Evolutionary conservation across 2,113 vertebrate species (phyloP), one percentile per base, ranked within the genome.

Genomic region (Pterocles gutturalis): DNA sequence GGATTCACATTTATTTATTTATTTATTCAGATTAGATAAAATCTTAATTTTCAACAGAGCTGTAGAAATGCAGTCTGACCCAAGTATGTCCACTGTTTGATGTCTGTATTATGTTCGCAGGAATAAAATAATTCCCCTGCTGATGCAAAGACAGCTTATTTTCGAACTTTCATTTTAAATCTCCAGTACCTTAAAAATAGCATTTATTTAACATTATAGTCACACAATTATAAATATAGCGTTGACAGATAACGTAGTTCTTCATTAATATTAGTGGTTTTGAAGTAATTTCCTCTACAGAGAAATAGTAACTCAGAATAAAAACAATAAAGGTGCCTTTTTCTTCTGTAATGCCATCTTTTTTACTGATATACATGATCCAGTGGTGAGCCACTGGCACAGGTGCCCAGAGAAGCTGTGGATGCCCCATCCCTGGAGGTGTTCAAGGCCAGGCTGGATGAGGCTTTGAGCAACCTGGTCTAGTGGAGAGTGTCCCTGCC

Each of bases 311-410:
- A 48, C 49, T 75, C 33, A 17, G 25, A 83, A 11, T 33, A 65
- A 89, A 87, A 70, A 24, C 17, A 64, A 16, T 22, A 45, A 64
- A 79, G 25, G 55, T 29, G 10, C 7, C 28, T 67, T 86, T 71
- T 71, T 26, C 65, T 53, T 49, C 46, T 29, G 1, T 4, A 43
- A 54, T 5, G 14, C 17, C 43, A 48, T 6, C 12, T 51, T 45
- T 81, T 62, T 64, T 29, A 19, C 7, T 29, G 12, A 1, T 1
- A 12, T 0, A 48, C 4, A 4, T 0, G n/a, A 28, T 17, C 17
- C 41, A 41, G 41, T 14, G 13, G 41, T 41, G 41, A 41, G 41
- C 4, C 41, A 41, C 41, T 41, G 41, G 41, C 13, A 41, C 41
- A 41, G 41, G 41, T 41, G 41, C 41, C 41, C 41, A 41, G 41